Conservation (phyloP, 1,140 invertebrate species). For the Triops cancriformis region DNA sequence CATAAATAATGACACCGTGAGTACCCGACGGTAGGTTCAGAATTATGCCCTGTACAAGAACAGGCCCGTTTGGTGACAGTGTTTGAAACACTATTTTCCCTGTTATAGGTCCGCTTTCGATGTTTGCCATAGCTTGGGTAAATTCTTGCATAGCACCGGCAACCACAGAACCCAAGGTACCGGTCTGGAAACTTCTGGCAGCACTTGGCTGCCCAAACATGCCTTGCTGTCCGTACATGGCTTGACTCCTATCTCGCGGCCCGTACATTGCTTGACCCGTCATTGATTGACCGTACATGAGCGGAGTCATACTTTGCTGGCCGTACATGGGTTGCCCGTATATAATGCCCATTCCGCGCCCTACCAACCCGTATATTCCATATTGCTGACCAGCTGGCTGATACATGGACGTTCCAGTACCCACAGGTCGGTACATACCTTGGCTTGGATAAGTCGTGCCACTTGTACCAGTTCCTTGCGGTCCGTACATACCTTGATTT, state of each 20-base stretch:
- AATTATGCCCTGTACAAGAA: constrained; percentile 22
- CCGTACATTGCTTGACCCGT: not conserved
- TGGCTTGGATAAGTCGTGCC: too few species aligned
- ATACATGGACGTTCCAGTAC: too few species aligned
- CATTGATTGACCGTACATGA: not conserved
- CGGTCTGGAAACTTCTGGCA: too few species aligned
- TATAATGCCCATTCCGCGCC: too few species aligned
- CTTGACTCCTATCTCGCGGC: not conserved
- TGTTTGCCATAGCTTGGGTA: not conserved
- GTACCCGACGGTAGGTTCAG: constrained; percentile 15
- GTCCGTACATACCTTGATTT: not conserved
- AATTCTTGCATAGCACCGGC: not conserved
- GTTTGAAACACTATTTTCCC: not conserved
- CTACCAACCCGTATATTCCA: too few species aligned
- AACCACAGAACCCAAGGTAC: too few species aligned
- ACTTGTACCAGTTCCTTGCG: not conserved
- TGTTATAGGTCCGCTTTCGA: not conserved
- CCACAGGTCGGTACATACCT: too few species aligned
- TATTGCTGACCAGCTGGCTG: too few species aligned
- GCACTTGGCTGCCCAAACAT: not conserved
- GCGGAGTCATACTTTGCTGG: not conserved
- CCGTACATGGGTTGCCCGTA: not conserved
- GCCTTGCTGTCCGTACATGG: not conserved
- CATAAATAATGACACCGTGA: constrained; percentile 24
- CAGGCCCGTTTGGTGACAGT: constrained; percentile 14